A percentile compares a stretch with the other conserved stretches of the same genome.
These are phyloP conservation scores for Empis stercorea DNA, from an alignment of 2,888 invertebrate genomes.

Conservation along the genomic window DNA sequence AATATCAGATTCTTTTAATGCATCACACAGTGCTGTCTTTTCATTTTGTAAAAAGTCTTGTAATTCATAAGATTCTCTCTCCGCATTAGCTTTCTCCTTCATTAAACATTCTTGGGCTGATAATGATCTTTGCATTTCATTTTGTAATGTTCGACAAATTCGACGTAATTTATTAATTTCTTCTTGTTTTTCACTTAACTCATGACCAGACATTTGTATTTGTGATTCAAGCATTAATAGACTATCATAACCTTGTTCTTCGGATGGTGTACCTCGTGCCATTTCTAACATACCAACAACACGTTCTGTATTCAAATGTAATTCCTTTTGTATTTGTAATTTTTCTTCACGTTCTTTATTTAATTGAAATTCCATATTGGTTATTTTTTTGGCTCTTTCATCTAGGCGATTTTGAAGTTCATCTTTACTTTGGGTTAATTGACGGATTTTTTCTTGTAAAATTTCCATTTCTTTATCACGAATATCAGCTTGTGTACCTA, in stretches of 20 bases:
- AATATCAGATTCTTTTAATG: conserved; percentile 62
- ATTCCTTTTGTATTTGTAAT: conserved; percentile 57
- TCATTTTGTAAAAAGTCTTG: conserved; percentile 82
- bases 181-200: conserved; percentile 59
- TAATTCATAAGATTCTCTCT: conserved; percentile 68
- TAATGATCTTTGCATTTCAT: conserved; percentile 54
- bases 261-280: conserved; percentile 37
- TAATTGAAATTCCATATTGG: conserved; percentile 45
- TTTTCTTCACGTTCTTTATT: conserved; percentile 59
- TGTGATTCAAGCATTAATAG: conserved; percentile 63
- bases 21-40: conserved; percentile 65
- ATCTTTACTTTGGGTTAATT: conserved; percentile 46
- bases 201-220: conserved; percentile 58
- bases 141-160: conserved; percentile 55
- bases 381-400: conserved; percentile 35
- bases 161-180: conserved; percentile 60
- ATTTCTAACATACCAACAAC: conserved; percentile 47
- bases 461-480: conserved; percentile 50
- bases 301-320: conserved; percentile 60
- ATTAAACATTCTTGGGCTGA: conserved; percentile 53
- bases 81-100: conserved; percentile 63
- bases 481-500: conserved; percentile 47
- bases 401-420: conserved; percentile 42
- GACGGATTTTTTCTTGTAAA: conserved; percentile 45
- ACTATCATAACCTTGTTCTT: conserved; percentile 53